Evolutionary conservation across 2,113 vertebrate species (phyloP), one percentile per base, ranked within the genome.

Genomic region (Tupaia tana): DNA sequence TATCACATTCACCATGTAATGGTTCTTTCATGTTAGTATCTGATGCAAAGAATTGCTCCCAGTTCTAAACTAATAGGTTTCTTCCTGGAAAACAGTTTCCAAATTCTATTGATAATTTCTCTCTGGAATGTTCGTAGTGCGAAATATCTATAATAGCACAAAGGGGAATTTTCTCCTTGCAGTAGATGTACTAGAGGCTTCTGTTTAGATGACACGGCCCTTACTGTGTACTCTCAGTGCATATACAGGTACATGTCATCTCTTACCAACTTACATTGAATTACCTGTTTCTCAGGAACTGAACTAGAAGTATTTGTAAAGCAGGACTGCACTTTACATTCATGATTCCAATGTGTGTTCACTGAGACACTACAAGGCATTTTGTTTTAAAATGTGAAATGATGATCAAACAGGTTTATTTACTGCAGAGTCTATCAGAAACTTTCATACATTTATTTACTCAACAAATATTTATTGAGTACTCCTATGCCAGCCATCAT

Each of bases 381-480:
- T 91, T 63, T 79, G 34, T 15, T 69, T 74, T 88, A n/a, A 90
- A 83, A 61, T 69, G 31, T 78, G 3, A 10, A 86, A 69, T 89
- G 12, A 71, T 70, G 27, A 71, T 64, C 86, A 85, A 77, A 59
- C 22, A 63, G 25, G 5, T 75, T 78, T 88, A 22, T 58, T 74
- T 92, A 71, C 34, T 94, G 9, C 24, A 77, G 12, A 4, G 15
- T 75, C 58, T 92, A 67, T 92, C 67, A 92, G 69, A 91, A 86
- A 71, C 63, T 34, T 78, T 61, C 13, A 64, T 27, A 63, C 13
- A 59, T 81, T 80, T 87, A 77, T 71, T 82, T 88, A 77, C 43
- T 71, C 58, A 73, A 56, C 34, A 93, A 74, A 74, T 80, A 84
- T 89, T 78, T 88, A 84, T 84, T 89, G 54, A 85, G 11, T 31